Evolutionary conservation across 2,113 vertebrate species (phyloP), one percentile per base, ranked within the genome.

Genomic region (Trichomycterus rosablanca): DNA sequence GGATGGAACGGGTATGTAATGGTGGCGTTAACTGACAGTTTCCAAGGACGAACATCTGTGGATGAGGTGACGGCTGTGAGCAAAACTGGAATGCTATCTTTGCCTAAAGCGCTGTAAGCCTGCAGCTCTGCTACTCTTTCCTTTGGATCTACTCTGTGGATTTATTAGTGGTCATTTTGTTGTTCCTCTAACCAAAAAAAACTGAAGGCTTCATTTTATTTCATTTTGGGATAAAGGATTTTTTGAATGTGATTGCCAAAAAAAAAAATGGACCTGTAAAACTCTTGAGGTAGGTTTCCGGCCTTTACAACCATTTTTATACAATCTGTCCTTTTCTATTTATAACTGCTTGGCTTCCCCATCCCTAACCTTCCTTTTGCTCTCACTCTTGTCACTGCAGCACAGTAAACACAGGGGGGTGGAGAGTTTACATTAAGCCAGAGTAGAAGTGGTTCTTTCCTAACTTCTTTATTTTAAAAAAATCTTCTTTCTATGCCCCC

Each of bases 31-130:
- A 83, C 81, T 78, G 74, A 84, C 83, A 76, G 86, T 87, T 88
- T 88, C 89, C 89, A 92, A 93, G 91, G 92, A 90, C 92, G 87
- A 87, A 83, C 80, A 23, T 80, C 72, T 79, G 74, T 74, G 80
- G 77, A 80, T 74, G 78, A 83, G 76, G 73, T 67, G 42, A 79
- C 63, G 74, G 69, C 77, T 80, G 62, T 78, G 71, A 84, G 81
- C 79, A 63, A 81, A 83, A 84, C 80, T 81, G 87, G 88, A 90
- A 84, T 84, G 83, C 76, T 84, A 86, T 80, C 78, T 15, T 15
- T 75, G 82, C 86, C 77, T 87, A 84, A 68, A 52, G 80, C 76
- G 79, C 76, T 71, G 39, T 57, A 45, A 61, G 61, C 68, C 61
- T 26, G 37, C 49, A 55, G 62, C 60, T 62, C 50, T 56, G 24